Base-by-base conservation (phyloP, 2,113 vertebrate species). In the Epinephelus cyanopodus region DNA sequence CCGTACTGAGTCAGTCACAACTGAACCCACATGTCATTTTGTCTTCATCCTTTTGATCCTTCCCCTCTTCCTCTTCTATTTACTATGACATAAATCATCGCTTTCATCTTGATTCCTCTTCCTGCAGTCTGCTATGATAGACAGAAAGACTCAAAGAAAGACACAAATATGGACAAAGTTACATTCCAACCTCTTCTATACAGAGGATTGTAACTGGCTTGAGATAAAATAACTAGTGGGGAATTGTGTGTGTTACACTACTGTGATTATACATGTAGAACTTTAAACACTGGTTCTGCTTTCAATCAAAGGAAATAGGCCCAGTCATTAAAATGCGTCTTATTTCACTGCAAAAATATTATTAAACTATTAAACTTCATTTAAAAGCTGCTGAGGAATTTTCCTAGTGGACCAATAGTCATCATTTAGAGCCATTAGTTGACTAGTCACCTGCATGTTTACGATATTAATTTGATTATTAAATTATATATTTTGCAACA, bases 21-120 rank as follows among this genome's bases (percentile, higher is more conserved):
- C 62, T 81, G 74, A 75, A 83, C 13, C 62, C 86, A 82, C 60
- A 58, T 60, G 86, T 50, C n/a, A 61, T n/a, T 15, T 83, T 66
- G n/a, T 47, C 12, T 45, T 78, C 23, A 19, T 70, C 54, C 33
- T 61, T 77, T 71, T 83, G 33, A 73, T 71, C 80, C 29, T 70
- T 37, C 9, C 48, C 62, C 54, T 56, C 37, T 76, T 74, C 62
- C 56, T 53, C 29, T 82, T 42, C 27, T 45, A 6, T 79, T 78
- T 68, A 74, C 68, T 11, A 15, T 74, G 80, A 63, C 80, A 82
- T 82, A 75, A 79, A 89, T 42, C 72, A 56, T 1, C 11, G 12
- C 45, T 72, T 63, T 19, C 33, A 25, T 73, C 23, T 52, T 52
- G 39, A 5, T 23, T 65, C 14, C 19, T 37, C 45, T 82, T 15